Evolutionary conservation across 2,888 invertebrate genomes (phyloP).

Genomic region (Bugula neritina): DNA sequence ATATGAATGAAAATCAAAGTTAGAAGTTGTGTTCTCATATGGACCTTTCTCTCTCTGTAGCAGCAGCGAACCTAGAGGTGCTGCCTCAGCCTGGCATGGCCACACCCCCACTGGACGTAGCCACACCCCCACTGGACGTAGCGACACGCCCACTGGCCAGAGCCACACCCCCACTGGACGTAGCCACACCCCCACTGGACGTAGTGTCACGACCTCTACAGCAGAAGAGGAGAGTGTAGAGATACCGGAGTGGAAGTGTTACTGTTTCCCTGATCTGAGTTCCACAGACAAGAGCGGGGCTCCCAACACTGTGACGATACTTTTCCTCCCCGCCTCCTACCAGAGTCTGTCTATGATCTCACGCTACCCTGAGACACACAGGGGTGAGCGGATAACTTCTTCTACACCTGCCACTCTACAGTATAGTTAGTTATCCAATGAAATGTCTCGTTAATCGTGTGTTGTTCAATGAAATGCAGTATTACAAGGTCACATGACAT

Average conservation of each 20-base stretch:
- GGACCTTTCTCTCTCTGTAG: no score
- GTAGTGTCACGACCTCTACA: no score
- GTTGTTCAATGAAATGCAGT: no score
- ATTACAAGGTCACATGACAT: no score
- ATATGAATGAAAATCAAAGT: no score
- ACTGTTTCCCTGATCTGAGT: background rate
- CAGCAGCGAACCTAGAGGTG: no score
- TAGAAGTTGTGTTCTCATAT: no score
- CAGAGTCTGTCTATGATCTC: background rate
- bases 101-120: background rate
- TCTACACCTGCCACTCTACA: background rate
- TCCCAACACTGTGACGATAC: background rate
- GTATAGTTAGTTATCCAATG: background rate
- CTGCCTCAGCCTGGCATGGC: background rate
- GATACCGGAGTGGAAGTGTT: conserved; percentile 1
- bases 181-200: no score
- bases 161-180: background rate
- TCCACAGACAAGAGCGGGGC: background rate
- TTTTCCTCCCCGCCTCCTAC: conserved; percentile 10
- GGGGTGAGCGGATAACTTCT: background rate
- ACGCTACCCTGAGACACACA: background rate
- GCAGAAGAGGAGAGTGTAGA: background rate
- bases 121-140: background rate
- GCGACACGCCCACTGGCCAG: background rate
- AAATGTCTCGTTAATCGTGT: background rate